These are phyloP conservation scores for Nanorana parkeri DNA, from an alignment of 2,113 vertebrate species.

Conservation along the genomic window DNA sequence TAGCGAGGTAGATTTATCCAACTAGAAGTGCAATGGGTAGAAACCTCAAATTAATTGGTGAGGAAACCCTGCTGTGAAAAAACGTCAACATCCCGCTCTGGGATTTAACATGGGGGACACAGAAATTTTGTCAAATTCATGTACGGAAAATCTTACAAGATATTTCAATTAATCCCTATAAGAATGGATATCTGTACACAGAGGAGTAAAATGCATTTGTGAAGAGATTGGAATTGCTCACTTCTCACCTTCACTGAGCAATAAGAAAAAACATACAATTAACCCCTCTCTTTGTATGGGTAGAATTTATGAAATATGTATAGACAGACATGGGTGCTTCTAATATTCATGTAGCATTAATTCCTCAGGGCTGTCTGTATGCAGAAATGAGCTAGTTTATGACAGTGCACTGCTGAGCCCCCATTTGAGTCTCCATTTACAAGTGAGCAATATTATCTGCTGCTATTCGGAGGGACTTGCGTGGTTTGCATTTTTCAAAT, in stretches of 20 bases:
- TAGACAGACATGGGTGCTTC: slow-evolving; percentile 31
- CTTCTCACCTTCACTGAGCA: slow-evolving; percentile 25
- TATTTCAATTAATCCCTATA: slow-evolving; percentile 53
- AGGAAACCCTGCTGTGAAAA: slow-evolving; percentile 54
- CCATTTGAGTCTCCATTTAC: background rate
- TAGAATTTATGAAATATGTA: slow-evolving; percentile 29
- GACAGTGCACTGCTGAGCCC: slow-evolving; percentile 20
- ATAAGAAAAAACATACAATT: slow-evolving; percentile 30
- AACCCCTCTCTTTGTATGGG: slow-evolving; percentile 35
- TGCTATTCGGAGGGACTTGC: background rate
- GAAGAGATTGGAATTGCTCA: slow-evolving; percentile 17
- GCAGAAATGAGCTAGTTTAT: slow-evolving; percentile 28
- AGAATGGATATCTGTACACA: slow-evolving; percentile 36
- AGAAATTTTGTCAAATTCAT: slow-evolving; percentile 55
- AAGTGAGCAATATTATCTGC: background rate
- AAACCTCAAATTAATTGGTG: slow-evolving; percentile 56
- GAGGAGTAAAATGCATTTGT: slow-evolving; percentile 41
- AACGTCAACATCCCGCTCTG: slow-evolving; percentile 47
- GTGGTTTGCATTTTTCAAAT: slow-evolving; percentile 10
- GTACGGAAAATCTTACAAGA: slow-evolving; percentile 50
- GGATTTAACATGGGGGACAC: slow-evolving; percentile 55
- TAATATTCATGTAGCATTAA: slow-evolving; percentile 43
- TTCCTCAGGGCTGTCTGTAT: slow-evolving; percentile 37
- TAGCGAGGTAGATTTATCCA: slow-evolving; percentile 51
- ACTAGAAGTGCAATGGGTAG: slow-evolving; percentile 48